phyloP scores from a whole-genome alignment of 2,797 vertebrate species.

The Phalanger gymnotis region DNA sequence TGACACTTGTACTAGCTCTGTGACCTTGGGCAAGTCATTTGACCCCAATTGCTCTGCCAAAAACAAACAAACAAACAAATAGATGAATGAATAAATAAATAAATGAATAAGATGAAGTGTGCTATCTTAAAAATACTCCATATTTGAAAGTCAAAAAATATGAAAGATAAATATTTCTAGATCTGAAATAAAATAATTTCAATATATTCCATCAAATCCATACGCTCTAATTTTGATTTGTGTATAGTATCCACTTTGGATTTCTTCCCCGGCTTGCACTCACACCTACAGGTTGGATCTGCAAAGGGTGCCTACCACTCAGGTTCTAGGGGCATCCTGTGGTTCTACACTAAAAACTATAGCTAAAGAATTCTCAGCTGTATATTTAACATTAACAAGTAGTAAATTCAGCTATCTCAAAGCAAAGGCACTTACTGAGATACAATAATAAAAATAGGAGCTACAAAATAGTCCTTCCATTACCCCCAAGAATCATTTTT shows the following conservation, averaged over 20 bases:
- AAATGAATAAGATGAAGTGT: background rate
- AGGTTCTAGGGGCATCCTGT: background rate
- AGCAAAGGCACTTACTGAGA: background rate
- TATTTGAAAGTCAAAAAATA: conserved; percentile 19
- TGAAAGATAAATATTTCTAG: accelerated
- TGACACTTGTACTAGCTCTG: too few species aligned
- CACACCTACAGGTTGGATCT: background rate
- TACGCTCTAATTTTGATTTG: background rate
- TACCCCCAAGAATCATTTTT: background rate
- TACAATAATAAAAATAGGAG: background rate
- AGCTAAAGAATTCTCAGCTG: background rate
- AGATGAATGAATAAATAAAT: too few species aligned
- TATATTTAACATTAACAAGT: too few species aligned
- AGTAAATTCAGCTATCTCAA: background rate
- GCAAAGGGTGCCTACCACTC: background rate
- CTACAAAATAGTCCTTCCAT: background rate
- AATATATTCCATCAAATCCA: background rate
- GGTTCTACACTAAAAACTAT: background rate
- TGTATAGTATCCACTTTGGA: background rate
- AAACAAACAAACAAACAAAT: too few species aligned
- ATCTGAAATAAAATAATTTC: background rate
- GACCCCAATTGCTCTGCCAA: too few species aligned
- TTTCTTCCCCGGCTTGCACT: background rate
- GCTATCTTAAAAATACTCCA: conserved; percentile 9
- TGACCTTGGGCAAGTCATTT: too few species aligned